Evolutionary conservation across 2,888 invertebrate species (phyloP), one percentile per base, ranked within the genome.

Genomic region (Danaus chrysippus): DNA sequence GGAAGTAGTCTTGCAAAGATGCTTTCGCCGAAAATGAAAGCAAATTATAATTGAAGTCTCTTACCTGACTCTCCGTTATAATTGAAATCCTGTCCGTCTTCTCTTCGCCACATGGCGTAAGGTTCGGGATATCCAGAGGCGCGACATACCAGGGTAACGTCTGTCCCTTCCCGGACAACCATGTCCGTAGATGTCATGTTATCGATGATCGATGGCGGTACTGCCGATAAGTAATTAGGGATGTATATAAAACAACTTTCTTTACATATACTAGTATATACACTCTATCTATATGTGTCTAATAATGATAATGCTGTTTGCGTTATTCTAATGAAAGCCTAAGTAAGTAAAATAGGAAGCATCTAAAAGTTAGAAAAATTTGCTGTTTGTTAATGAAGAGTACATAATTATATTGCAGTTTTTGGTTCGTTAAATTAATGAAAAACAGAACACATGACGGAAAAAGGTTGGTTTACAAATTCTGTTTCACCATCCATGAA

Each of bases 41-140:
- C 46, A 17, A 60, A 13, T n/a, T 34, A 42, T 19, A 17, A 46
- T 44, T 56, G 3, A 23, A 34, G n/a, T 54, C n/a, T 54, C n/a
- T 54, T 91, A 96, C 97, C 97, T 81, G 94, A 94, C 83, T 96
- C 95, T 54, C 96, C 96, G 76, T 96, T 96, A 87, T 96, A 96
- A 86, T 95, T 94, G 88, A 97, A 97, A 83, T 96, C 95, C 76
- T 95, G 94, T 67, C 96, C 96, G 80, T 97, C 97, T 83, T 97
- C 97, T 58, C 97, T 92, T 56, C 96, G 92, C 97, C 97, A 97
- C 95, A 97, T 97, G 75, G 97, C 96, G 82, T 96, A 97, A 58
- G 97, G 97, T 78, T 96, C 96, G 0, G 97, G 97, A 84, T 96
- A 97, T 70, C 97, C 97, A 34, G 94, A 93, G 44, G 97, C 97